Conservation (phyloP, 2,888 invertebrate species). For the Carpatolechia fugitivella region DNA sequence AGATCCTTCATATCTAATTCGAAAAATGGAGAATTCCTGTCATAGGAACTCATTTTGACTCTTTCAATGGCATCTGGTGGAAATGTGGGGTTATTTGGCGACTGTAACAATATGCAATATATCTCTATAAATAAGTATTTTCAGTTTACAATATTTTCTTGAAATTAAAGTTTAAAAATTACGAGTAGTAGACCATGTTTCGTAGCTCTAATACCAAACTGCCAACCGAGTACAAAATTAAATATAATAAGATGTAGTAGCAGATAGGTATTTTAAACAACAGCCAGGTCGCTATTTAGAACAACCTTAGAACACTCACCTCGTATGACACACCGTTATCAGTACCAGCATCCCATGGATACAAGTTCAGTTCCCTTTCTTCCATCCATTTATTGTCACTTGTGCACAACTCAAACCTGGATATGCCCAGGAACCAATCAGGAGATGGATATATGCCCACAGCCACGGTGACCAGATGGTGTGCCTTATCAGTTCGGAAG, state of each 20-base stretch:
- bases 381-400: constrained; percentile 93
- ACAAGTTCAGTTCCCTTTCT: constrained; percentile 89
- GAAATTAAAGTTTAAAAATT: no score
- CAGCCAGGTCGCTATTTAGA: no score
- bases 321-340: constrained; percentile 95
- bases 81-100: constrained; percentile 57
- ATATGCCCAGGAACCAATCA: constrained; percentile 98
- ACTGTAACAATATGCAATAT: constrained; percentile 37
- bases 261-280: no score
- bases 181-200: no score
- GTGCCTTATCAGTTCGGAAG: constrained; percentile 55
- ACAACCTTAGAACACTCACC: constrained; percentile 79
- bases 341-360: constrained; percentile 97
- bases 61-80: constrained; percentile 60
- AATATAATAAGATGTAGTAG: no score
- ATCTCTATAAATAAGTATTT: no score
- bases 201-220: no score
- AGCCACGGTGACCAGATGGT: constrained; percentile 58
- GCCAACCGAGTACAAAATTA: no score
- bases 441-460: constrained; percentile 81
- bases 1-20: constrained; percentile 61
- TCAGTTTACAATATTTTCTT: no score
- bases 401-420: constrained; percentile 91
- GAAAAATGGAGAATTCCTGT: constrained; percentile 66
- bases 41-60: constrained; percentile 63